Evolutionary conservation across 2,888 invertebrate genomes (phyloP).

Genomic region (Toxonevra muliebris): DNA sequence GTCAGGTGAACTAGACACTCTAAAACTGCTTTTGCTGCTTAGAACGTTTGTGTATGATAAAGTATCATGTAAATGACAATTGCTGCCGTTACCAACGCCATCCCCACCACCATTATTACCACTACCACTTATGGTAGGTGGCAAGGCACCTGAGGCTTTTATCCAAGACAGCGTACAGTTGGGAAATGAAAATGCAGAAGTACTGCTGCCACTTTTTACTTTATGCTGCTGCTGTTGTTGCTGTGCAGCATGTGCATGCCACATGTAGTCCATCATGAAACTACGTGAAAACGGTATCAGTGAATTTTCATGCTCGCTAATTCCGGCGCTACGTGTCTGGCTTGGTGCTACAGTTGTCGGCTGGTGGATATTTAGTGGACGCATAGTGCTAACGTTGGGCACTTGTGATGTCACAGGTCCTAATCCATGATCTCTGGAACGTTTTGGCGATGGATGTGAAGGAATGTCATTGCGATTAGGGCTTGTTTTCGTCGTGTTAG

Average conservation of each 20-base stretch:
- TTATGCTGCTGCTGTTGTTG: constrained; percentile 36
- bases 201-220: constrained; percentile 37
- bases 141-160: constrained; percentile 61
- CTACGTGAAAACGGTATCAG: constrained; percentile 71
- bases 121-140: constrained; percentile 16
- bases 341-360: constrained; percentile 36
- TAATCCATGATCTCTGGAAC: constrained; percentile 63
- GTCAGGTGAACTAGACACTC: background rate
- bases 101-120: background rate
- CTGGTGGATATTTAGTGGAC: constrained; percentile 37
- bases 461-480: background rate
- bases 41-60: constrained; percentile 6
- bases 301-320: constrained; percentile 51
- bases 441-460: constrained; percentile 65
- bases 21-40: background rate
- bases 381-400: constrained; percentile 48
- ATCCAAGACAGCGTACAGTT: constrained; percentile 76
- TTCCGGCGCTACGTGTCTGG: constrained; percentile 38
- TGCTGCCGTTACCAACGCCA: background rate
- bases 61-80: background rate
- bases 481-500: too few relatives aligned
- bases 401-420: constrained; percentile 44
- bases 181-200: constrained; percentile 68
- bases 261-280: constrained; percentile 83
- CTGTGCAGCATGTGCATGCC: constrained; percentile 71